These are phyloP conservation scores for Brachyhypopomus gauderio DNA, from an alignment of 2,113 vertebrate genomes.

Conservation along the genomic window DNA sequence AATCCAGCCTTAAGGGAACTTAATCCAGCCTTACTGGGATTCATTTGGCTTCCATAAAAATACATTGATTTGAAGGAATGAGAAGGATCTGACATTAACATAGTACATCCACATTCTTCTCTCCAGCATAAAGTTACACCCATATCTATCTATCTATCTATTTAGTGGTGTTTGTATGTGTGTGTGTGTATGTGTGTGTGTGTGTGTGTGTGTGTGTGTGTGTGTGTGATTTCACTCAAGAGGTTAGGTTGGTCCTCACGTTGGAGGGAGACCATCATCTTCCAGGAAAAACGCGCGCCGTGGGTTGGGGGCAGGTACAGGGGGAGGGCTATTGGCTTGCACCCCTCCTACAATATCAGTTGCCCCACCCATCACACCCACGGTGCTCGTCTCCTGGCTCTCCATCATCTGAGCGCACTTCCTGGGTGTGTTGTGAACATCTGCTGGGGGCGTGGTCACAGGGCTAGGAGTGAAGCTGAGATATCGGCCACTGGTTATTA, in stretches of 20 bases:
- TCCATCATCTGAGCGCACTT: constrained; percentile 51
- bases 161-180: no score
- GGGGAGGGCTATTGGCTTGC: constrained; percentile 14
- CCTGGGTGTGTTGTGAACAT: constrained; percentile 62
- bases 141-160: no score
- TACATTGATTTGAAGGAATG: no score
- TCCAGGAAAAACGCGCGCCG: constrained; percentile 73
- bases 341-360: constrained; percentile 50
- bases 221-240: constrained; percentile 1
- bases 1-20: neutral
- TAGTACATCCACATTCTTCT: no score
- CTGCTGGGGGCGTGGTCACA: constrained; percentile 53
- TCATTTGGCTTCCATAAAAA: no score
- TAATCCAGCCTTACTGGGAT: neutral
- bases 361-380: constrained; percentile 54
- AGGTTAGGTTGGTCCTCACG: constrained; percentile 70
- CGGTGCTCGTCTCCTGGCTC: constrained; percentile 57
- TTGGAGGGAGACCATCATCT: constrained; percentile 75
- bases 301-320: constrained; percentile 50
- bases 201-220: no score
- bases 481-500: constrained; percentile 66
- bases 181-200: neutral
- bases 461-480: constrained; percentile 64
- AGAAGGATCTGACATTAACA: no score
- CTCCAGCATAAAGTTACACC: no score